phyloP scores from a whole-genome alignment of 2,888 invertebrate species.

The Therioaphis trifolii region DNA sequence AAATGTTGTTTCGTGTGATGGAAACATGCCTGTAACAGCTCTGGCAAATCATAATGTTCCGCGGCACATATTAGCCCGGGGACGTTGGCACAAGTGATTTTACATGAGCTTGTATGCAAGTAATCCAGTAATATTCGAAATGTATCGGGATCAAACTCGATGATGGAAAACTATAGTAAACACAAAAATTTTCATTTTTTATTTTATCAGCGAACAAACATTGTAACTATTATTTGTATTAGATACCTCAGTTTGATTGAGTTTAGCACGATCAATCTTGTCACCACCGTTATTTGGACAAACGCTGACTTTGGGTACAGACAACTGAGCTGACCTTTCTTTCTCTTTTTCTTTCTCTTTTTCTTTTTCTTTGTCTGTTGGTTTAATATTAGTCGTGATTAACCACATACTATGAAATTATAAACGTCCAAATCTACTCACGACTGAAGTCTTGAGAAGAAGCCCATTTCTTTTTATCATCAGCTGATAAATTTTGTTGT shows the following conservation, averaged over 20 bases:
- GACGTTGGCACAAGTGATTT: constrained; percentile 89
- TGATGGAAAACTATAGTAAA: constrained; percentile 83
- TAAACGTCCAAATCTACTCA: neutral
- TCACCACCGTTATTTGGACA: constrained; percentile 85
- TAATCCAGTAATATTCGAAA: constrained; percentile 91
- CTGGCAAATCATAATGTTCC: constrained; percentile 93
- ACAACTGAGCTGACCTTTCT: constrained; percentile 78
- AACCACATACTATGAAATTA: neutral
- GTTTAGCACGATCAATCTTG: constrained; percentile 90
- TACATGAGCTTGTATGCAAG: constrained; percentile 91
- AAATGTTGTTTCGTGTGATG: constrained; percentile 95
- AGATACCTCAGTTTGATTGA: constrained; percentile 88
- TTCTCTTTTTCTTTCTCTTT: constrained; percentile 86
- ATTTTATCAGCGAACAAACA: constrained; percentile 8
- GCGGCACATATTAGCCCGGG: constrained; percentile 94
- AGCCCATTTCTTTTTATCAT: constrained; percentile 92
- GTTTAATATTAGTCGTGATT: neutral
- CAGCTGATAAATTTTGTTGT: constrained; percentile 79
- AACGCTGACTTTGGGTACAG: constrained; percentile 88
- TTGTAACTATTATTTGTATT: neutral
- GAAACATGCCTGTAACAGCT: constrained; percentile 92
- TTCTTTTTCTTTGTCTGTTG: constrained; percentile 79
- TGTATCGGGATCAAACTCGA: constrained; percentile 94
- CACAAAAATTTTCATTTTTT: constrained; percentile 18
- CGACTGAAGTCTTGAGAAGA: constrained; percentile 85